Conservation (phyloP, 2,888 invertebrate species). For the Orthonevra nobilis region DNA sequence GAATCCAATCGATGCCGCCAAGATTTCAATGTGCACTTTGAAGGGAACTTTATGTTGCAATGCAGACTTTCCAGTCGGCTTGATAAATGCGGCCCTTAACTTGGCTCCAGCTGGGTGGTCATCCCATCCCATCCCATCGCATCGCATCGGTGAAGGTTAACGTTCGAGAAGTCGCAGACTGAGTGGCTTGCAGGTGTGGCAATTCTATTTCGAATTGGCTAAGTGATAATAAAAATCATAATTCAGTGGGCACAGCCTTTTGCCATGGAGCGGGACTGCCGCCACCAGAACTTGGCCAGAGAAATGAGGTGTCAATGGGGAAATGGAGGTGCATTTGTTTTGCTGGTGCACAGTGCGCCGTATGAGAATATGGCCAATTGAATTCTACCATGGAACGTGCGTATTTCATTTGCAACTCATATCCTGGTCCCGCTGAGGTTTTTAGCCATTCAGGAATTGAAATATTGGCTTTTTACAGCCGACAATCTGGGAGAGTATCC, state of each 20-base stretch:
- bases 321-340: constrained; percentile 52
- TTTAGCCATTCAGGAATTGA: background rate
- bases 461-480: constrained; percentile 16
- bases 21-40: background rate
- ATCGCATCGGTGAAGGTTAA: background rate
- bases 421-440: background rate
- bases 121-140: background rate
- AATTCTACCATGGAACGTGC: constrained; percentile 1
- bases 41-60: too few species aligned
- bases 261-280: background rate
- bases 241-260: constrained; percentile 29
- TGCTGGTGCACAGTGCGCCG: background rate
- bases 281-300: background rate
- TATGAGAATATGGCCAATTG: constrained; percentile 32
- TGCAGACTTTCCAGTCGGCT: constrained; percentile 1
- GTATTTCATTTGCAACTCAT: constrained; percentile 3
- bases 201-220: constrained; percentile 47
- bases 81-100: constrained; percentile 63
- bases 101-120: constrained; percentile 52
- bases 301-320: constrained; percentile 46
- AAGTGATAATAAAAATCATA: constrained; percentile 63
- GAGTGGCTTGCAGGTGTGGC: constrained; percentile 58
- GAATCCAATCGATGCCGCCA: background rate
- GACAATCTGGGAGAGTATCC: too few species aligned
- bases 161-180: background rate